Evolutionary conservation across 1,140 invertebrate genomes (phyloP), one percentile per base, ranked within the genome.

Genomic region (Cecropterus lyciades): DNA sequence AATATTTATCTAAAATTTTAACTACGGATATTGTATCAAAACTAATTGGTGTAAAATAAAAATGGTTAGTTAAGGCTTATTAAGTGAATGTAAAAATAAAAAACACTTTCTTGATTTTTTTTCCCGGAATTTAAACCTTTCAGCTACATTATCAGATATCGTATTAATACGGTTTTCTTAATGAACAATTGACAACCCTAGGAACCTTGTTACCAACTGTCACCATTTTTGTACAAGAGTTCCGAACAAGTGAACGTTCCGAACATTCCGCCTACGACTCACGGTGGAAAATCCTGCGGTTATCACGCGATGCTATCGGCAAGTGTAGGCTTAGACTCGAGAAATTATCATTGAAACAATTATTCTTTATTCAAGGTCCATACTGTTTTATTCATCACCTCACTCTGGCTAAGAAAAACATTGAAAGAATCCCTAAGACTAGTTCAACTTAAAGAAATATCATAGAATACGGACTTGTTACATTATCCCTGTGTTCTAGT

Each of bases 321-420:
- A 24, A 43, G 4, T 11, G 42, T 49, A 45, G 56, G 56, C 43
- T 60, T 48, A 62, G 45, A 27, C 30, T 16, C 57, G 27, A 62
- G 57, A 62, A 62, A 62, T 49, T 62, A 62, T 62, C 57, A 62
- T 62, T 62, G 17, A 62, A 49, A 40, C 40, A 49, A 62, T 62
- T 62, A 49, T 49, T 9, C 30, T 62, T 17, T 40, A 48, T 40
- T 62, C 57, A 49, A 62, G 57, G 57, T 10, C 10, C 57, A 13
- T 46, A 37, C 27, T 60, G 43, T 60, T 60, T 60, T 15, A 60
- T 60, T 60, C 57, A 60, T 37, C 27, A 60, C 45, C 14, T 37
- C 27, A 7, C 57, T 17, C 45, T 1, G 15, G 13, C 27, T 16
- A 37, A 48, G 45, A 60, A 27, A 60, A 60, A 16, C 43, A 33